Evolutionary conservation across 30 jellyfish, hydroid and myxozoan species (phyloP).

Genomic region (Catostylus mosaicus): DNA sequence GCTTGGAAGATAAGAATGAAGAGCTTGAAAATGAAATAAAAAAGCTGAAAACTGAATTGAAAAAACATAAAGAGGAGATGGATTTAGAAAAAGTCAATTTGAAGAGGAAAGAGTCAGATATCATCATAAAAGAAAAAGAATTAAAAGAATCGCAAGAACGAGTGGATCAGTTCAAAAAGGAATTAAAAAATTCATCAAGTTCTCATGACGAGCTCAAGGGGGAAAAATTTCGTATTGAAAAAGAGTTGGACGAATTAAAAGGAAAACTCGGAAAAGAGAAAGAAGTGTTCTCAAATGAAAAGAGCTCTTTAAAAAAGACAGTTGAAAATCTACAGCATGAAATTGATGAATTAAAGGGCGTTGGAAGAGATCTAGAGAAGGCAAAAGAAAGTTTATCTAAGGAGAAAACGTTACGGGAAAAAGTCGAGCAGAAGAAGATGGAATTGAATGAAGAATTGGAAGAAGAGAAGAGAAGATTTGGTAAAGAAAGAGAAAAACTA

Average conservation of each 20-base stretch:
- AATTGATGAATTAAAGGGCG: not conserved
- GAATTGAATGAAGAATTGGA: conserved; percentile 5
- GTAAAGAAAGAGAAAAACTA: not conserved
- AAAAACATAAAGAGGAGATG: conserved; percentile 7
- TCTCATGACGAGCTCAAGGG: not conserved
- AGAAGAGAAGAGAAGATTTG: conserved; percentile 7
- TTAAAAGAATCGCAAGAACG: conserved; percentile 2
- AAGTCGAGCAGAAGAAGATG: not conserved
- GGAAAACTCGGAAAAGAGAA: conserved; percentile 4
- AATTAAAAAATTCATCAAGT: not conserved
- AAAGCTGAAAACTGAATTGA: conserved; percentile 12
- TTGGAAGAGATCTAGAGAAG: not conserved
- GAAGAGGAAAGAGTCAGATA: conserved; percentile 10
- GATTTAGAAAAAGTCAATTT: conserved; percentile 5
- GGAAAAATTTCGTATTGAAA: conserved; percentile 3
- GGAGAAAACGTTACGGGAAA: conserved; percentile 29
- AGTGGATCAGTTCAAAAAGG: conserved; percentile 10
- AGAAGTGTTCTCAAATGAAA: not conserved
- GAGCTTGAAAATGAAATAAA: conserved; percentile 3
- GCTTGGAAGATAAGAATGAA: conserved; percentile 17
- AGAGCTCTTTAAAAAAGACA: not conserved
- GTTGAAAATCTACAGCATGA: conserved; percentile 22
- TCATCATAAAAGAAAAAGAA: conserved; percentile 14
- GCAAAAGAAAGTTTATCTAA: conserved; percentile 8
- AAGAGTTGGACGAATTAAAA: not conserved